A percentile compares a stretch with the other conserved stretches of the same genome.
Evolutionary conservation across 2,797 vertebrate genomes (phyloP).

Genomic region (Cryptoprocta ferox): DNA sequence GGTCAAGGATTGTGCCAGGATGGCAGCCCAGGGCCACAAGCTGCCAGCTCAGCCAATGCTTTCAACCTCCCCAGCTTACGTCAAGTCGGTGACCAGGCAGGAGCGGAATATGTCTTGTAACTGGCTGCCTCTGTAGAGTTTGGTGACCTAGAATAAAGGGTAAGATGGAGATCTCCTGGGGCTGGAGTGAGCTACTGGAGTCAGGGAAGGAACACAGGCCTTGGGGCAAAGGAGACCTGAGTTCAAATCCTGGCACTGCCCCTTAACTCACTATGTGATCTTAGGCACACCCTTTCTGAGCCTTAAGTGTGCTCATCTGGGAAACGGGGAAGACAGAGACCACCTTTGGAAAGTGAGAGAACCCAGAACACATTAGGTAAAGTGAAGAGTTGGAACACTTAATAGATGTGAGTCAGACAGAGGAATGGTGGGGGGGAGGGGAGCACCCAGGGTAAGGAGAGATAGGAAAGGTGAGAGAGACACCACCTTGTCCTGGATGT

Average conservation of each 20-base stretch:
- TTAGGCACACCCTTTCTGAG: neutral
- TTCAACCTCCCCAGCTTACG: constrained; percentile 52
- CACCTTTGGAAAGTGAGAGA: neutral
- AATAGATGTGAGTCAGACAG: neutral
- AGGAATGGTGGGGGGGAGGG: neutral
- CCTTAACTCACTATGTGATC: neutral
- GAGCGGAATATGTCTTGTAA: neutral
- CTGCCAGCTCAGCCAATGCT: neutral
- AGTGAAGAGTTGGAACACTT: neutral
- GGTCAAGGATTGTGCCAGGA: neutral
- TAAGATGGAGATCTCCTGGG: neutral
- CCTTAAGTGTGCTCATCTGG: neutral
- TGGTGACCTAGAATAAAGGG: constrained; percentile 50
- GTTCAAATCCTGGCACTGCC: neutral
- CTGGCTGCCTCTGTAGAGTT: constrained; percentile 57
- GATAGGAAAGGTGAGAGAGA: neutral
- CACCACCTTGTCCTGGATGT: constrained; percentile 66
- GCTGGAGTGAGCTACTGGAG: neutral
- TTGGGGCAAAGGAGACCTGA: neutral
- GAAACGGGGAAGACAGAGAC: neutral
- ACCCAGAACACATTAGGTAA: neutral
- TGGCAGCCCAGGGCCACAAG: neutral
- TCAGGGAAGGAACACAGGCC: neutral
- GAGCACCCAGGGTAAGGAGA: neutral
- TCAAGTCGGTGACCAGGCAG: constrained; percentile 68